These are phyloP conservation scores for Calliphora vomitoria DNA, from an alignment of 2,888 invertebrate genomes.

Conservation along the genomic window DNA sequence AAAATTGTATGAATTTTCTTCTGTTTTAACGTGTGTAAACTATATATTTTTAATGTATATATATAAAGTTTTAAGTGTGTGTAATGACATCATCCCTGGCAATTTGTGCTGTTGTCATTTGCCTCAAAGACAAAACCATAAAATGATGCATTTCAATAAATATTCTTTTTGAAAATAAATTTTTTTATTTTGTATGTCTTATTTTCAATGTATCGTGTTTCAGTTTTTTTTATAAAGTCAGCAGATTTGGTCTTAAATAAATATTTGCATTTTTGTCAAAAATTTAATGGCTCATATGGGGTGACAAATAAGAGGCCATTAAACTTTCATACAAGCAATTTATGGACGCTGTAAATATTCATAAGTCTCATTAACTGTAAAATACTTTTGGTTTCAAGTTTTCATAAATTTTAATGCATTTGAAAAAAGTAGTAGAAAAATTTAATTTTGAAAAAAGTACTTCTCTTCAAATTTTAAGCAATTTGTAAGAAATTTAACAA, in stretches of 20 bases:
- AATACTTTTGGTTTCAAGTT: no score
- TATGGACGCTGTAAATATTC: not conserved
- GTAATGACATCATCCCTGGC: slow-evolving; percentile 48
- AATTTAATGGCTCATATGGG: not conserved
- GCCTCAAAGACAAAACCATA: slow-evolving; percentile 1
- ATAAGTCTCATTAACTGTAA: no score
- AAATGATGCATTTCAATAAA: slow-evolving; percentile 32
- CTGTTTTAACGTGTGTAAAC: slow-evolving; percentile 26
- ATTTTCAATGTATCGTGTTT: not conserved
- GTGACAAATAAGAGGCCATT: slow-evolving; percentile 20
- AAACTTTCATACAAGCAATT: slow-evolving; percentile 5
- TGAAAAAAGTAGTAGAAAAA: no score
- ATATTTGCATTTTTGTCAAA: not conserved
- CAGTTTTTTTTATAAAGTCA: not conserved
- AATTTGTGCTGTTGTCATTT: slow-evolving; percentile 18
- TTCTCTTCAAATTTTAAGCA: no score
- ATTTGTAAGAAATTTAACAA: no score
- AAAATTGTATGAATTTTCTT: slow-evolving; percentile 39
- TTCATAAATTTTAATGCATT: no score
- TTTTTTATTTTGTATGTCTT: no score
- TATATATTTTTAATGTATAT: not conserved
- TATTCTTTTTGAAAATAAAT: not conserved
- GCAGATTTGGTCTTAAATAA: slow-evolving; percentile 13
- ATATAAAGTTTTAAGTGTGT: slow-evolving; percentile 34
- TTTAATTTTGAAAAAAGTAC: no score